phyloP scores from a whole-genome alignment of 1,140 invertebrate genomes.

The Neotoxoptera formosana region DNA sequence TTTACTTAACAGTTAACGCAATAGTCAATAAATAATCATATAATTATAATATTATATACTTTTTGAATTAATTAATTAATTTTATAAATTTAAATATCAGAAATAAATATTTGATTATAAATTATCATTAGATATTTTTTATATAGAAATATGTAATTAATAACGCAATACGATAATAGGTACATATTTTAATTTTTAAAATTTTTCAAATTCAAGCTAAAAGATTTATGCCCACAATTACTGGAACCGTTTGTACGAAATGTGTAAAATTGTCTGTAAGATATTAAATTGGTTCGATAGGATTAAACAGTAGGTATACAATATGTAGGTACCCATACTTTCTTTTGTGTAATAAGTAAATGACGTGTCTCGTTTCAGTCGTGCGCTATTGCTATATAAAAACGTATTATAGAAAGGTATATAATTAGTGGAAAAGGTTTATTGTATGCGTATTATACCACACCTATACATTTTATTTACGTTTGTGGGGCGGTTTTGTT shows the following conservation, averaged over 20 bases:
- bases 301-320: not conserved
- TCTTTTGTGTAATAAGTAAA: too few relatives aligned
- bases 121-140: not conserved
- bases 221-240: not conserved
- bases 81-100: not conserved
- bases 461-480: not conserved
- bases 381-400: not conserved
- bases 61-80: too few relatives aligned
- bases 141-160: too few relatives aligned
- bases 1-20: not conserved
- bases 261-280: not conserved
- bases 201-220: too few relatives aligned
- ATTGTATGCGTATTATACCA: not conserved
- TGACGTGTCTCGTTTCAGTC: too few relatives aligned
- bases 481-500: not conserved
- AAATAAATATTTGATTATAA: not conserved
- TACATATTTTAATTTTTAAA: too few relatives aligned
- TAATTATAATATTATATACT: too few relatives aligned
- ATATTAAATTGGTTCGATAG: not conserved
- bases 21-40: too few relatives aligned
- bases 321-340: too few relatives aligned
- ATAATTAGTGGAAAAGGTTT: not conserved
- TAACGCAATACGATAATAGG: too few relatives aligned
- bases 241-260: not conserved
- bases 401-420: not conserved